These are phyloP conservation scores for Cordilura impudica DNA, from an alignment of 2,888 invertebrate species.

Conservation along the genomic window DNA sequence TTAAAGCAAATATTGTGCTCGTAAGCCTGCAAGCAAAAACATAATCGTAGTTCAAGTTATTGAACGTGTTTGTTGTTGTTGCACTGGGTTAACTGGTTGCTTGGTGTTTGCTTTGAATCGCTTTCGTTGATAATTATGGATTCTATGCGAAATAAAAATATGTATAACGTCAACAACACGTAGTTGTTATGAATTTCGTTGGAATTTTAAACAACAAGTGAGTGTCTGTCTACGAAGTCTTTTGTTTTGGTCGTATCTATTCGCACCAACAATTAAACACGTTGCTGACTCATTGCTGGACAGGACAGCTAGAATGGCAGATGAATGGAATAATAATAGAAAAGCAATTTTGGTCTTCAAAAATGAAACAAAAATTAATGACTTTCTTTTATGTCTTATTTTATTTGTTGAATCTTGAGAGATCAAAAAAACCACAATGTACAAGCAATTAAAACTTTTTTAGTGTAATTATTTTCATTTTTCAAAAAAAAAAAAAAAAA, in stretches of 20 bases:
- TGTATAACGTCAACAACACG: conserved; percentile 21
- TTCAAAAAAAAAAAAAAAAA: no score
- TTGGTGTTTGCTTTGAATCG: neutral
- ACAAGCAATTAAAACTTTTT: neutral
- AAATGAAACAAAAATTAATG: no score
- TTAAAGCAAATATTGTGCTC: neutral
- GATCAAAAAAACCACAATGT: neutral
- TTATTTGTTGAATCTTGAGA: neutral
- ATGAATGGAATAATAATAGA: neutral
- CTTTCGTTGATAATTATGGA: neutral
- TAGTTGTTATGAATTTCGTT: conserved; percentile 14
- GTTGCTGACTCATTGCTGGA: conserved; percentile 4
- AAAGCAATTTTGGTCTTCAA: neutral
- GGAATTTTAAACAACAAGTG: conserved; percentile 15
- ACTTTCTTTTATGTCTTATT: neutral
- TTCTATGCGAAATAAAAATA: neutral
- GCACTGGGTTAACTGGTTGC: neutral
- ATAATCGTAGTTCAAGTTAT: neutral
- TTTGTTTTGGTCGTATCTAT: neutral
- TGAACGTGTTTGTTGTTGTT: neutral
- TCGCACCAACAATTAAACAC: neutral
- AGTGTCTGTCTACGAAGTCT: neutral
- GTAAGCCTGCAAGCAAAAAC: neutral
- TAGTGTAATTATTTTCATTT: no score
- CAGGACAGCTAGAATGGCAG: neutral